Base-by-base conservation (phyloP, 2,113 vertebrate genomes). In the Sardina pilchardus region DNA sequence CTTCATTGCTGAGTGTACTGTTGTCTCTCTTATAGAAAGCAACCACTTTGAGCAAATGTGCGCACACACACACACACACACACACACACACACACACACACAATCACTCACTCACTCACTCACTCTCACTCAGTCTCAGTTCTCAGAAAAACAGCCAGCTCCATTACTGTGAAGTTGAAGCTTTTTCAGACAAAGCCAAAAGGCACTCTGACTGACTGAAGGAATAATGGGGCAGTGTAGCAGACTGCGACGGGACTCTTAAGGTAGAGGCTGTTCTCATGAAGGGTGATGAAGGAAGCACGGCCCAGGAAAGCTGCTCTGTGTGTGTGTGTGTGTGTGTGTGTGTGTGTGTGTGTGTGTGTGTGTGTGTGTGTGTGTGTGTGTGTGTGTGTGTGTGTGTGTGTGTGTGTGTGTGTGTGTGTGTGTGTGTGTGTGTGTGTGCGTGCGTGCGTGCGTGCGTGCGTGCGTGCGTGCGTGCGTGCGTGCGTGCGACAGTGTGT, bases 21-120 rank as follows among this genome's bases (percentile, higher is more conserved):
- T 30, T 82, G 71, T 83, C 10, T 34, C 34, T 47, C 75, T n/a
- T 39, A 56, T 85, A 82, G 78, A 86, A 50, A 50, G 30, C 16
- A 75, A 1, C 39, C 56, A 63, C 24, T 87, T 80, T 85, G 30
- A 21, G 16, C 3, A 14, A 26, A 47, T 50, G 16, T 3, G 8
- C 43, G 39, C 9, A 34, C 42, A 81, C 56, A 84, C 85, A 80
- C 50, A n/a, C 47, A 16, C 34, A 36, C 2, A 4, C 71, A 2
- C 12, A 36, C 10, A 1, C 2, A 17, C 9, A 3, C 71, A 16
- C 14, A 17, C 34, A 0, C 5, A 3, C 71, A 16, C 14, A 17
- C 34, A 0, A 1, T 7, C 19, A 59, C 56, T 7, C 56, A 59
- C 24, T 6, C 4, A 6, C 56, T 24, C 21, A n/a, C 24, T 1